Evolutionary conservation across 2,888 invertebrate genomes (phyloP), one percentile per base, ranked within the genome.

Genomic region (Leucania comma): DNA sequence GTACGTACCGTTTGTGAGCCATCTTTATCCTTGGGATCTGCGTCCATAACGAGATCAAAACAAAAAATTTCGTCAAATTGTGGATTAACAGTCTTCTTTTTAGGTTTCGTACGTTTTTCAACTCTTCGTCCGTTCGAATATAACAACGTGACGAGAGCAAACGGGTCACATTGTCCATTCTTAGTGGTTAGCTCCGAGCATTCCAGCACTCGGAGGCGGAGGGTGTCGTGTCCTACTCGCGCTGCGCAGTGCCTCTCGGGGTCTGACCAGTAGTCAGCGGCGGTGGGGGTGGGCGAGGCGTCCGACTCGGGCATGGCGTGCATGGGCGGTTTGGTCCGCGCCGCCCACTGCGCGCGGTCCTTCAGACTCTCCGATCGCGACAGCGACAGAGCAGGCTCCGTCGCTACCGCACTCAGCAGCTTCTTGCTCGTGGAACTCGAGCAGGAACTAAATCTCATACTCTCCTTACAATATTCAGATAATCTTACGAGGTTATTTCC

Each of bases 111-210:
- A 90, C 98, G 97, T 92, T 97, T 97, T 83, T 97, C 96, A 86
- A 98, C 97, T 93, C 97, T 97, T 91, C 98, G 97, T 76, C 97
- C 98, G 93, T 98, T 98, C 75, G 98, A 97, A 93, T 98, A 98
- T 75, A 97, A 96, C 71, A 98, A 97, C 63, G 98, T 97, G 88
- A 98, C 97, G 84, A 97, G 97, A 82, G 98, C 98, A 94, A 98
- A 99, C 20, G 99, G 98, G 95, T 99, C 99, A 96, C 99, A 99
- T 87, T 98, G 97, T 86, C 98, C 98, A 94, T 98, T 98, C 92
- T 98, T 98, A 83, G 98, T 97, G 78, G 98, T 98, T 91, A 99
- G 96, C 93, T 99, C 98, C 81, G 97, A 97, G 94, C 98, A 99
- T 93, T 98, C 98, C 82, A 98, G 96, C 75, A 99, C 97, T 82